These are phyloP conservation scores for Caracal caracal DNA, from an alignment of 2,113 vertebrate species.

Conservation along the genomic window DNA sequence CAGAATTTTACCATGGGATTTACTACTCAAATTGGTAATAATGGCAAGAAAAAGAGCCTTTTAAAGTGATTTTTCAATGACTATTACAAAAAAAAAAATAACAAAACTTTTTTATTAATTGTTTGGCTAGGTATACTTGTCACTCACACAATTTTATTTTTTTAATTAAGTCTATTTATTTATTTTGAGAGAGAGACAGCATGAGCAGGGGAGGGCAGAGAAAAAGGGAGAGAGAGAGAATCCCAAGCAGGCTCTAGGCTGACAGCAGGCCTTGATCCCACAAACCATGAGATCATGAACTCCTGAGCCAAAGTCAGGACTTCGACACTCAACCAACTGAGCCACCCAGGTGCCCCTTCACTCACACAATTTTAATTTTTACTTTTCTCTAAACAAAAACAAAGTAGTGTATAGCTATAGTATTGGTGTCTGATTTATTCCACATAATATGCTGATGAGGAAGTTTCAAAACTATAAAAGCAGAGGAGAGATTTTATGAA, in stretches of 20 bases:
- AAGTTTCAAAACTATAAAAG: slow-evolving; percentile 32
- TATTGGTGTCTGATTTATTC: background rate
- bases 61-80: background rate
- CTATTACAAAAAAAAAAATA: background rate
- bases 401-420: background rate
- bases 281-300: too few relatives aligned
- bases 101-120: slow-evolving; percentile 38
- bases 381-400: slow-evolving; percentile 41
- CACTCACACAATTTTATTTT: slow-evolving; percentile 26
- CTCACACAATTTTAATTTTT: slow-evolving; percentile 22
- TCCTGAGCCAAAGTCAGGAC: too few relatives aligned
- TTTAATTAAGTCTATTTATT: background rate
- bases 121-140: background rate
- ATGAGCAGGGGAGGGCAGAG: too few relatives aligned
- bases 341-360: background rate
- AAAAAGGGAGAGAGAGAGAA: too few relatives aligned
- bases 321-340: too few relatives aligned
- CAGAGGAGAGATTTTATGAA: slow-evolving; percentile 6
- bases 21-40: background rate
- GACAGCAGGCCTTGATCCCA: too few relatives aligned
- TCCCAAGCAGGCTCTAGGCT: too few relatives aligned
- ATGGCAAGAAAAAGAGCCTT: background rate
- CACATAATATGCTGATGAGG: background rate
- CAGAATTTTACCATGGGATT: slow-evolving; percentile 6
- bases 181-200: too few relatives aligned